Evolutionary conservation across 2,113 vertebrate genomes (phyloP).

Genomic region (Canis aureus): DNA sequence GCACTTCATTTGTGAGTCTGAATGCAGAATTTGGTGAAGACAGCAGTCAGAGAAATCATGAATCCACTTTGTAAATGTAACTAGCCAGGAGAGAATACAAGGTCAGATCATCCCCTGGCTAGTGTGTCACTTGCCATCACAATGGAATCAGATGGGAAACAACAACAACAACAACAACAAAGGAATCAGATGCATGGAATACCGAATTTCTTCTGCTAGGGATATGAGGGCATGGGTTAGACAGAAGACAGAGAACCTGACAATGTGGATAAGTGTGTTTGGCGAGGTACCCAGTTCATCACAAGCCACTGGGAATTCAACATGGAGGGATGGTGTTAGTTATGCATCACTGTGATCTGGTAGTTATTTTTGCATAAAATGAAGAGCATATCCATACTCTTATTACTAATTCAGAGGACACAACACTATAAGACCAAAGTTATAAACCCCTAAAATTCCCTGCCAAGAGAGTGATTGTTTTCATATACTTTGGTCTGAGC

Average conservation of each 20-base stretch:
- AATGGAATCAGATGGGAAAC: neutral
- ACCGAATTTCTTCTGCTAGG: slow-evolving; percentile 96
- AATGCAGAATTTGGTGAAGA: slow-evolving; percentile 94
- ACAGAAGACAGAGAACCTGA: slow-evolving; percentile 96
- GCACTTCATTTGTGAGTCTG: slow-evolving; percentile 86
- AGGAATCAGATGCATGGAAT: slow-evolving; percentile 90
- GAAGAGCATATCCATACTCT: slow-evolving; percentile 89
- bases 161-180: no score
- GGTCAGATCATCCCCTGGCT: slow-evolving; percentile 91
- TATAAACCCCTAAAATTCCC: neutral
- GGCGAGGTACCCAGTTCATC: slow-evolving; percentile 94
- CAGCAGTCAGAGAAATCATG: slow-evolving; percentile 91
- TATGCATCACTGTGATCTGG: slow-evolving; percentile 92
- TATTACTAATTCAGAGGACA: slow-evolving; percentile 87
- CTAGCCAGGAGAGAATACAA: slow-evolving; percentile 92
- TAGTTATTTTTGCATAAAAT: slow-evolving; percentile 94
- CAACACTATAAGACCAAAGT: neutral
- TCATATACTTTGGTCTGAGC: neutral
- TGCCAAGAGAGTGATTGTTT: neutral
- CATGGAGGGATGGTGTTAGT: slow-evolving; percentile 93
- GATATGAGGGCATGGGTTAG: slow-evolving; percentile 92
- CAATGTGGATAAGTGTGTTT: slow-evolving; percentile 94
- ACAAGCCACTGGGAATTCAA: slow-evolving; percentile 96
- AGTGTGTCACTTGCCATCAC: slow-evolving; percentile 92
- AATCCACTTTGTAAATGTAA: slow-evolving; percentile 93